These are phyloP conservation scores for Nomada goodeniana DNA, from an alignment of 2,888 invertebrate genomes.

Conservation along the genomic window DNA sequence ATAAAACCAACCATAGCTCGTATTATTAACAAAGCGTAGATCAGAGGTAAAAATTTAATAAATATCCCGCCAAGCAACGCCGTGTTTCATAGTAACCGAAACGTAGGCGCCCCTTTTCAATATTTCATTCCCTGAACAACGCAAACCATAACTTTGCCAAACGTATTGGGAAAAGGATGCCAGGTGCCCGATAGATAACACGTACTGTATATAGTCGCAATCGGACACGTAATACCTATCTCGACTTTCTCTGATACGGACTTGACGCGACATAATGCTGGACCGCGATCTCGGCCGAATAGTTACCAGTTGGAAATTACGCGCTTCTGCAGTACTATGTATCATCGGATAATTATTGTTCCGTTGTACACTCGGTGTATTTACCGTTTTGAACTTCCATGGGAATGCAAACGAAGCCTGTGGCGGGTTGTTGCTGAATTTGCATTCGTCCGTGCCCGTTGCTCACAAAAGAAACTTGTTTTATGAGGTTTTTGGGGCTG, in stretches of 20 bases:
- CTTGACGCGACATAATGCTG: slow-evolving; percentile 9
- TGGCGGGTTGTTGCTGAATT: background rate
- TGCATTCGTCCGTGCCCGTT: background rate
- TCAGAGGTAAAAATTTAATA: background rate
- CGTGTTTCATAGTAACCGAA: background rate
- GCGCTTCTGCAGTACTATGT: slow-evolving; percentile 15
- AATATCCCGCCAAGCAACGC: background rate
- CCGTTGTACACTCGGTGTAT: slow-evolving; percentile 18
- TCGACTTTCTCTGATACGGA: slow-evolving; percentile 8
- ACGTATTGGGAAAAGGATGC: background rate
- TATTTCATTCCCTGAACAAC: slow-evolving; percentile 1
- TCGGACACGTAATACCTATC: slow-evolving; percentile 2
- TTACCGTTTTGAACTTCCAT: slow-evolving; percentile 32
- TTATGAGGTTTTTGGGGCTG: slow-evolving; percentile 7
- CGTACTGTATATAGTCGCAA: background rate
- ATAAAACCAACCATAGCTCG: background rate
- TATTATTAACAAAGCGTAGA: background rate
- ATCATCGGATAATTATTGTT: slow-evolving; percentile 47
- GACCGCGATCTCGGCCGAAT: background rate
- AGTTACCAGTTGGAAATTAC: slow-evolving; percentile 27
- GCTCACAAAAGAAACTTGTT: slow-evolving; percentile 14
- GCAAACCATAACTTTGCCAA: slow-evolving; percentile 13
- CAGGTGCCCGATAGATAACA: slow-evolving; percentile 16
- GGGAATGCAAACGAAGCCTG: slow-evolving; percentile 6
- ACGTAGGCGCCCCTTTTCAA: background rate